Conservation (phyloP, 2,888 invertebrate species). For the Dendrolimus pini region DNA sequence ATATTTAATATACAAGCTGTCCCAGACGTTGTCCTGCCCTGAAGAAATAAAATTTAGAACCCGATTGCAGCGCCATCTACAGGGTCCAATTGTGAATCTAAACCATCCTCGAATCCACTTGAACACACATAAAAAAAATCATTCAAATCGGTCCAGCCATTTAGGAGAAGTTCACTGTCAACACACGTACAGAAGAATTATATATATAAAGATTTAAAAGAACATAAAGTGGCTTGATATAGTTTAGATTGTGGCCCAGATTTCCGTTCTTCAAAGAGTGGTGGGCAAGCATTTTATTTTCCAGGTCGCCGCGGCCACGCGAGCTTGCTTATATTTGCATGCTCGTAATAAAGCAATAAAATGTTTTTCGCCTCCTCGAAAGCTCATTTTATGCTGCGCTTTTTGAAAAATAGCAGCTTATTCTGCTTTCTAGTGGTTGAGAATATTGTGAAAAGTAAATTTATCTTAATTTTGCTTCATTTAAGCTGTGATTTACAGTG, state of each 20-base stretch:
- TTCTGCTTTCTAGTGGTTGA: background rate
- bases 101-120: too few species aligned
- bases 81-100: too few species aligned
- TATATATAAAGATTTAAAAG: background rate
- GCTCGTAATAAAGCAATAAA: slow-evolving; percentile 45
- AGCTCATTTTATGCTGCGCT: slow-evolving; percentile 27
- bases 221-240: slow-evolving; percentile 20
- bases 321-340: slow-evolving; percentile 40
- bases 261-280: slow-evolving; percentile 37
- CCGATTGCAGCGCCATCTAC: too few species aligned
- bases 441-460: background rate
- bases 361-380: slow-evolving; percentile 27
- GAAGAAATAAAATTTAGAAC: too few species aligned
- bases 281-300: slow-evolving; percentile 38
- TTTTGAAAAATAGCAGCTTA: slow-evolving; percentile 10
- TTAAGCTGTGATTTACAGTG: background rate
- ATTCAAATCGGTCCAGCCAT: too few species aligned
- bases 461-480: background rate
- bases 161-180: too few species aligned
- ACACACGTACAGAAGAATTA: too few species aligned
- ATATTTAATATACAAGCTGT: too few species aligned
- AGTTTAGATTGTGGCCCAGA: slow-evolving; percentile 48
- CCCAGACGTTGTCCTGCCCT: too few species aligned
- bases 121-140: too few species aligned
- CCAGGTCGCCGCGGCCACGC: slow-evolving; percentile 39